Percentiles rank a stretch among this genome's conserved stretches.
Conservation (phyloP, 2,888 invertebrate species). For the Diarsia mendica region DNA sequence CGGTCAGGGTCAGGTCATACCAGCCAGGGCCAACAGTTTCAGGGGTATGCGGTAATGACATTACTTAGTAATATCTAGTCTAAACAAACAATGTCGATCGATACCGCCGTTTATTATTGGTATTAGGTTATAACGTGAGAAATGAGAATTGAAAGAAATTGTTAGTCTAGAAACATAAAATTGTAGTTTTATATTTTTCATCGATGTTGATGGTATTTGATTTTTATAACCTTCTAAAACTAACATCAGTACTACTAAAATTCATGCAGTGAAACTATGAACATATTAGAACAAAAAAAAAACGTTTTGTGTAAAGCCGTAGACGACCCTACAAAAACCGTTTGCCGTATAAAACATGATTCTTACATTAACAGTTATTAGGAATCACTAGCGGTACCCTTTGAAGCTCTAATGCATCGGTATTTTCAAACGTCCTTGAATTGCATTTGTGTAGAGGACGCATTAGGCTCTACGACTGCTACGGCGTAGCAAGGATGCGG, state of each 20-base stretch:
- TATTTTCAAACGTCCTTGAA: slow-evolving; percentile 43
- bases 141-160: slow-evolving; percentile 10
- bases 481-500: slow-evolving; percentile 59
- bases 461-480: slow-evolving; percentile 54
- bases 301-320: slow-evolving; percentile 7
- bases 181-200: not conserved
- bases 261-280: not conserved
- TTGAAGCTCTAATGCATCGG: slow-evolving; percentile 15
- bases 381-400: slow-evolving; percentile 36
- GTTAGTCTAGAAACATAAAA: slow-evolving; percentile 9
- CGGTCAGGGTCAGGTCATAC: slow-evolving; percentile 82
- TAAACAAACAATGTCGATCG: slow-evolving; percentile 11
- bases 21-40: slow-evolving; percentile 56
- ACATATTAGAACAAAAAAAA: not conserved
- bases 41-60: slow-evolving; percentile 50
- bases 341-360: slow-evolving; percentile 9
- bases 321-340: slow-evolving; percentile 6
- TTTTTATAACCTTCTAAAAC: not conserved
- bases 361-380: slow-evolving; percentile 18
- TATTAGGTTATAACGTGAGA: slow-evolving; percentile 34
- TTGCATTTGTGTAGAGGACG: slow-evolving; percentile 35
- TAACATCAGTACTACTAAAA: not conserved
- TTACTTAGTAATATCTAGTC: slow-evolving; percentile 34
- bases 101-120: slow-evolving; percentile 9
- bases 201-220: slow-evolving; percentile 7